phyloP scores from a whole-genome alignment of 2,797 vertebrate genomes.

The Falco cherrug region DNA sequence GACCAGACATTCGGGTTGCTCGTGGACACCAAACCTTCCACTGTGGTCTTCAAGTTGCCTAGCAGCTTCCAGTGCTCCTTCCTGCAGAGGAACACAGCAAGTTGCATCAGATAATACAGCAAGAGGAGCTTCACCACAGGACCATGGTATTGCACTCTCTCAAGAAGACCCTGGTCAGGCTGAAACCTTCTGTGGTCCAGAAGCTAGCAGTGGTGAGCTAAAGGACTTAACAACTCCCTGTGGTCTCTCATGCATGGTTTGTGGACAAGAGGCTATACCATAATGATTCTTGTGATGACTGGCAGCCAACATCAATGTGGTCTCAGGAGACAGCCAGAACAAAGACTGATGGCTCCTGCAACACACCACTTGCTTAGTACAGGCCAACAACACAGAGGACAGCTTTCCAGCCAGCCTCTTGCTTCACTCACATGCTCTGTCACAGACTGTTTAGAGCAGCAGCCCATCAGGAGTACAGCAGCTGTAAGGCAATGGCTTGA shows the following conservation, averaged over 20 bases:
- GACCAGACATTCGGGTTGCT: constrained; percentile 97
- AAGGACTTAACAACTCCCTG: neutral
- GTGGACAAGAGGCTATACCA: neutral
- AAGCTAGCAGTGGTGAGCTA: neutral
- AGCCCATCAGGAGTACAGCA: neutral
- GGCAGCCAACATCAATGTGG: neutral
- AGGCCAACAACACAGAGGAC: neutral
- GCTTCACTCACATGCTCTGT: neutral
- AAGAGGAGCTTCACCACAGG: neutral
- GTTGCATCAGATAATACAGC: neutral
- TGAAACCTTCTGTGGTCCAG: neutral
- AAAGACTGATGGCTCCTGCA: neutral
- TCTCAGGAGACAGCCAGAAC: neutral
- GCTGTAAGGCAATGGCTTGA: neutral
- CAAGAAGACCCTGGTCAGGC: neutral
- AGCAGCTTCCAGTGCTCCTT: constrained; percentile 94
- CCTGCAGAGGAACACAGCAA: constrained; percentile 72
- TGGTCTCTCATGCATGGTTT: neutral
- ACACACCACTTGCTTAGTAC: neutral
- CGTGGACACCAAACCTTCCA: constrained; percentile 92
- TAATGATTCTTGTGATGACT: neutral
- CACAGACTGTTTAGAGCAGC: neutral
- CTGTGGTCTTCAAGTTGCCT: constrained; percentile 94
- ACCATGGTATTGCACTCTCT: neutral
- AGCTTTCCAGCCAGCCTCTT: neutral